phyloP scores from a whole-genome alignment of 2,113 vertebrate genomes.

The Petaurus breviceps region DNA sequence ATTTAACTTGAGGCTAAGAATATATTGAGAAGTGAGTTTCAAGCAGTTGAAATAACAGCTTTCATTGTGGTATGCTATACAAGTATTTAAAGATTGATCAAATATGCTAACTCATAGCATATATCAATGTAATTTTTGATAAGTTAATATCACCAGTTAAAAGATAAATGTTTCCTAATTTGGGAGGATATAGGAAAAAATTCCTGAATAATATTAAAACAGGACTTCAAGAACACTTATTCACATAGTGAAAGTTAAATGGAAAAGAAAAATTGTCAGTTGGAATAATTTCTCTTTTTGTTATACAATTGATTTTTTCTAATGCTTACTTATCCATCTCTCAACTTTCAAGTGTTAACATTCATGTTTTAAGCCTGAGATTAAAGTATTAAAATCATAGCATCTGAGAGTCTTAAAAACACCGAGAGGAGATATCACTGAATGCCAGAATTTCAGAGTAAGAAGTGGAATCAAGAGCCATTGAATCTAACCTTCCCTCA shows the following conservation, averaged over 20 bases:
- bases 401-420: background rate
- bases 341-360: background rate
- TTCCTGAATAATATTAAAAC: background rate
- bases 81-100: constrained; percentile 55
- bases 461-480: background rate
- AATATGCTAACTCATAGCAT: constrained; percentile 64
- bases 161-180: background rate
- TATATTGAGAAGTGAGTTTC: constrained; percentile 43
- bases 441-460: background rate
- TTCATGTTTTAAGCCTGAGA: background rate
- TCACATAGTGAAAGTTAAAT: background rate
- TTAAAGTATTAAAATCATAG: background rate
- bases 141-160: constrained; percentile 63
- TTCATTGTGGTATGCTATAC: background rate
- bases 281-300: background rate
- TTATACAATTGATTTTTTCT: background rate
- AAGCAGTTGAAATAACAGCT: constrained; percentile 41
- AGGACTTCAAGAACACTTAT: background rate
- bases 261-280: background rate
- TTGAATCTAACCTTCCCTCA: background rate
- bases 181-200: background rate
- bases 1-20: constrained; percentile 41
- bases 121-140: constrained; percentile 64
- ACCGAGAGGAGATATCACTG: background rate
- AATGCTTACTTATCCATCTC: background rate